Evolutionary conservation across 2,888 invertebrate species (phyloP), one percentile per base, ranked within the genome.

Genomic region (Lucinisca nassula): DNA sequence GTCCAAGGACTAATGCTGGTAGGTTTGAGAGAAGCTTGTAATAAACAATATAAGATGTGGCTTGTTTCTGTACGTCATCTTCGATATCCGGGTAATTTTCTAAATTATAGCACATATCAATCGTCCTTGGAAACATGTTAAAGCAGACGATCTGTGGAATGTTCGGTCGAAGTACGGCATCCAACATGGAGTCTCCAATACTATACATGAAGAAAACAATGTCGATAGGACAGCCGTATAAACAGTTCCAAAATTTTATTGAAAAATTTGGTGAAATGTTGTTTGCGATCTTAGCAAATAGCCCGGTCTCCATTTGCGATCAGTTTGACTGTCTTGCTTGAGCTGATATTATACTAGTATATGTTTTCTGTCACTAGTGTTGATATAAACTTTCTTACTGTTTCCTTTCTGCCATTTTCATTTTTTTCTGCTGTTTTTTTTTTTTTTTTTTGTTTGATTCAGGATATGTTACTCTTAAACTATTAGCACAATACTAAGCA

Each of bases 151-250:
- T 90, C 51, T 95, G 92, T 75, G 95, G 95, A 67, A 96, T 94
- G 83, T 93, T 95, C 0, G 96, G 94, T 37, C 95, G 88, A 0
- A 95, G 87, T 3, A 95, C 93, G 6, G 96, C 95, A 80, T 96
- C 96, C 45, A 96, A 88, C 88, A 96, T 91, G n/a, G 95, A 91
- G 61, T 95, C 95, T 17, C 93, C 95, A 0, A 94, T 90, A 74
- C 95, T 95, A 92, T 95, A 96, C 12, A 95, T 61, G 72, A 96
- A 92, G 84, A 95, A 95, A 17, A 96, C 91, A 14, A 94, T 27
- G 82, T 95, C 95, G 12, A 95, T 94, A 14, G 91, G 90, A 74
- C 91, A 94, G 10, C 89, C 91, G 58, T 91, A 90, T 6, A 92
- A 58, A 84, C 92, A 92, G 61, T 80, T 86, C 88, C 88, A 90